Evolutionary conservation across 2,888 invertebrate genomes (phyloP).

Genomic region (Allygus modestus): DNA sequence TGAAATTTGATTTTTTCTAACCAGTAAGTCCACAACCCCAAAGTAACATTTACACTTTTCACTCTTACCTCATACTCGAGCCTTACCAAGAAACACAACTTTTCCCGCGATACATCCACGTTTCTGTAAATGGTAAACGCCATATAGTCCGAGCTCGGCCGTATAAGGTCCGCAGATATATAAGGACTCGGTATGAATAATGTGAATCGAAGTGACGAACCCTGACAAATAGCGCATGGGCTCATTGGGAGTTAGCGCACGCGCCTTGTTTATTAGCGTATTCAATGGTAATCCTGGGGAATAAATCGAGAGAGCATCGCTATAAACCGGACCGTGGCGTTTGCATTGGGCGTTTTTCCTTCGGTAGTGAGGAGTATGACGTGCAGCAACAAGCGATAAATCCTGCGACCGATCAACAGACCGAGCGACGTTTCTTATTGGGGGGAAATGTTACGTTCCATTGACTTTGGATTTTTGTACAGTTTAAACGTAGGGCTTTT

Average conservation of each 20-base stretch:
- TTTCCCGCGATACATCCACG: too few species aligned
- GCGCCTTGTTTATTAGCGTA: conserved; percentile 68
- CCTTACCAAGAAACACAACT: too few species aligned
- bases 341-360: conserved; percentile 57
- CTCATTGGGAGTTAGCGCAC: conserved; percentile 65
- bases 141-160: neutral
- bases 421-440: too few species aligned
- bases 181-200: conserved; percentile 30
- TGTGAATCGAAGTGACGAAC: neutral
- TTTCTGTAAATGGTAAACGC: neutral
- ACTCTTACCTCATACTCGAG: too few species aligned
- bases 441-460: neutral
- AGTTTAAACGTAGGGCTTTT: too few species aligned
- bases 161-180: neutral
- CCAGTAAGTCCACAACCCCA: too few species aligned
- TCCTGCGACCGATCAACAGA: neutral
- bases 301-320: conserved; percentile 68
- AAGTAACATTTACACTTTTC: too few species aligned
- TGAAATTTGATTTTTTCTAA: too few species aligned
- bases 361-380: conserved; percentile 40
- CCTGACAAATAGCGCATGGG: conserved; percentile 49
- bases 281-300: conserved; percentile 69
- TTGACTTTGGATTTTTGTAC: neutral
- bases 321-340: conserved; percentile 65
- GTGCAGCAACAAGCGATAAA: conserved; percentile 40